Evolutionary conservation across 2,888 invertebrate genomes (phyloP).

Genomic region (Adelphocoris suturalis): DNA sequence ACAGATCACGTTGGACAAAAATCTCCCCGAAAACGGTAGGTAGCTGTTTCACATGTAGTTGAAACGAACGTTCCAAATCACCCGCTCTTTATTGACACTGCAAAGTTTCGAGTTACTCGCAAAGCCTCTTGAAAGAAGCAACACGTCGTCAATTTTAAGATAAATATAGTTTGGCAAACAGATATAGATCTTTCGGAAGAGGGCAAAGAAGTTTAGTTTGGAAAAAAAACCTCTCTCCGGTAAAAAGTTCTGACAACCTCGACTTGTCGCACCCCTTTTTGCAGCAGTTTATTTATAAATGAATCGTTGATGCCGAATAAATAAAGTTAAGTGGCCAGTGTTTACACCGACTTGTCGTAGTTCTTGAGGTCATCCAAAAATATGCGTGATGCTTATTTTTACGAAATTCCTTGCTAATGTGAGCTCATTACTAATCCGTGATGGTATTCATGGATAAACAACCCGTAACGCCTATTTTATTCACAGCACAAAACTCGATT

Average conservation of each 20-base stretch:
- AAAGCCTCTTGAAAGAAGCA: constrained; percentile 1
- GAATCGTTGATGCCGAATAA: not conserved
- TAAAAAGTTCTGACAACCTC: constrained; percentile 8
- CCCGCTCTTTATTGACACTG: not conserved
- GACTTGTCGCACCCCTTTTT: constrained; percentile 28
- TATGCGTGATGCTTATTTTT: no score
- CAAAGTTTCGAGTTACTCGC: not conserved
- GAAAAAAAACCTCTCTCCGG: not conserved
- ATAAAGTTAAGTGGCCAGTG: not conserved
- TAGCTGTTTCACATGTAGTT: not conserved
- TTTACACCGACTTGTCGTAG: not conserved
- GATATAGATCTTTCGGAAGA: constrained; percentile 18
- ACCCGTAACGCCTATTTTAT: no score
- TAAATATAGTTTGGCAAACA: constrained; percentile 10
- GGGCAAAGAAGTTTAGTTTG: not conserved
- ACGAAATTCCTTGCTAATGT: no score
- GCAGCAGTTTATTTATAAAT: not conserved
- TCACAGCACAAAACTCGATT: no score
- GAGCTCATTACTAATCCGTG: no score
- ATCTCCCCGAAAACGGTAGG: no score
- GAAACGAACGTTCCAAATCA: not conserved
- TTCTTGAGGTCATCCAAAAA: no score
- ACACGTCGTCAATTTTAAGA: constrained; percentile 33
- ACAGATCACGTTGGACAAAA: no score
- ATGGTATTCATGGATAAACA: no score